Conservation (phyloP, 2,888 invertebrate genomes). For the Physocephala rufipes region DNA sequence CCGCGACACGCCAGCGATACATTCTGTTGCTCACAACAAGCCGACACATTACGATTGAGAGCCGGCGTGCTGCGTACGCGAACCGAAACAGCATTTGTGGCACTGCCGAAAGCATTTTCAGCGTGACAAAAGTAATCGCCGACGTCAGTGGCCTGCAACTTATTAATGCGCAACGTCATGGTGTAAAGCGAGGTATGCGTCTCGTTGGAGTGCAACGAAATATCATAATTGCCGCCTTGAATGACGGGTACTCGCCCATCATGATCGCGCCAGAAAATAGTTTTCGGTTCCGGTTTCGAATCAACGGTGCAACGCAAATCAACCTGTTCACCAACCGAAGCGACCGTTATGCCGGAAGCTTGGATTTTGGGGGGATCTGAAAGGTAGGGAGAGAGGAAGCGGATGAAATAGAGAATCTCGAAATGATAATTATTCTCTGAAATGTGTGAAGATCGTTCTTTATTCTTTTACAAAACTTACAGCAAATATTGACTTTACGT, state of each 20-base stretch:
- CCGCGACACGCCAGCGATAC: constrained; percentile 82
- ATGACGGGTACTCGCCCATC: constrained; percentile 79
- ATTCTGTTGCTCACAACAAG: constrained; percentile 83
- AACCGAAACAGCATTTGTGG: constrained; percentile 78
- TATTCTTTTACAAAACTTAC: constrained; percentile 69
- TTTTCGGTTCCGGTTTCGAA: constrained; percentile 81
- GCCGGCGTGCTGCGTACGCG: constrained; percentile 73
- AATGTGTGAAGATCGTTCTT: too few relatives aligned
- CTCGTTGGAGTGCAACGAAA: constrained; percentile 70
- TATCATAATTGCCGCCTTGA: constrained; percentile 79
- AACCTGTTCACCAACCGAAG: constrained; percentile 78
- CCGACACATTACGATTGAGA: constrained; percentile 75
- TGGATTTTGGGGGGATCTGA: constrained; percentile 80
- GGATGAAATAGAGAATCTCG: background rate
- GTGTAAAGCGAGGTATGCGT: constrained; percentile 76
- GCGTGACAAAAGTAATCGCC: constrained; percentile 88
- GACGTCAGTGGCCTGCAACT: constrained; percentile 75
- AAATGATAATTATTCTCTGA: background rate
- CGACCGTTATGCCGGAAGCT: constrained; percentile 81
- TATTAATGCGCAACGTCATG: constrained; percentile 79
- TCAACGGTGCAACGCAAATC: constrained; percentile 81
- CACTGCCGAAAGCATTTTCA: constrained; percentile 82
- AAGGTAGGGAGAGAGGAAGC: constrained; percentile 33
- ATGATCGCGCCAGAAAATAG: constrained; percentile 84
- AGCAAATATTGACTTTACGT: constrained; percentile 80